Percentiles rank a stretch among this genome's conserved stretches.
These are phyloP conservation scores for Pteromalus puparum DNA, from an alignment of 1,140 invertebrate species.

Conservation along the genomic window DNA sequence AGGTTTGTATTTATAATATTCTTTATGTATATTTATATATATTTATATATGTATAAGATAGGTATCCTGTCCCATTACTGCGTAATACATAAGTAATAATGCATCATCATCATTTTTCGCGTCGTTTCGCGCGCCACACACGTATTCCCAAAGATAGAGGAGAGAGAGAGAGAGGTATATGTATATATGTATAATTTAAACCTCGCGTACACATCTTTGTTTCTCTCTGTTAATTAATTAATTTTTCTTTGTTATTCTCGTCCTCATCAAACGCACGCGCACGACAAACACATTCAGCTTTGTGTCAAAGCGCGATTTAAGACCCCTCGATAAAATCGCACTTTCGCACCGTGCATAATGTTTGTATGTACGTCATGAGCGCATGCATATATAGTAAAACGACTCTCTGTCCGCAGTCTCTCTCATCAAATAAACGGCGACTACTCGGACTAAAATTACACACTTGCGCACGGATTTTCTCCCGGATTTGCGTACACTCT, in stretches of 20 bases:
- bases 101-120: constrained; percentile 58
- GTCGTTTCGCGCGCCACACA: constrained; percentile 41
- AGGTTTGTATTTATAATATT: constrained; percentile 67
- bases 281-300: not conserved
- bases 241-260: not conserved
- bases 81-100: constrained; percentile 68
- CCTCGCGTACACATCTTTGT: not conserved
- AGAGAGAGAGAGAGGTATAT: not conserved
- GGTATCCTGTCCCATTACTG: constrained; percentile 62
- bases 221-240: not conserved
- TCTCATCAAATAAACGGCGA: constrained; percentile 17
- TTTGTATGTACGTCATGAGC: not conserved
- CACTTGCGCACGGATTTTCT: constrained; percentile 43
- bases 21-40: constrained; percentile 57
- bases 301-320: constrained; percentile 22
- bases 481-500: not conserved
- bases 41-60: constrained; percentile 63
- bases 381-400: not conserved
- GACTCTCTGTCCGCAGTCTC: not conserved
- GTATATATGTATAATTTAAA: not conserved
- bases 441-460: constrained; percentile 43
- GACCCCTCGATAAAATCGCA: constrained; percentile 37
- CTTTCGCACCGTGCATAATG: constrained; percentile 16
- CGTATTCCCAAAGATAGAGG: not conserved
- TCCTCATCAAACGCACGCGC: not conserved